phyloP scores from a whole-genome alignment of 2,888 invertebrate genomes.

The Agrotis exclamationis region DNA sequence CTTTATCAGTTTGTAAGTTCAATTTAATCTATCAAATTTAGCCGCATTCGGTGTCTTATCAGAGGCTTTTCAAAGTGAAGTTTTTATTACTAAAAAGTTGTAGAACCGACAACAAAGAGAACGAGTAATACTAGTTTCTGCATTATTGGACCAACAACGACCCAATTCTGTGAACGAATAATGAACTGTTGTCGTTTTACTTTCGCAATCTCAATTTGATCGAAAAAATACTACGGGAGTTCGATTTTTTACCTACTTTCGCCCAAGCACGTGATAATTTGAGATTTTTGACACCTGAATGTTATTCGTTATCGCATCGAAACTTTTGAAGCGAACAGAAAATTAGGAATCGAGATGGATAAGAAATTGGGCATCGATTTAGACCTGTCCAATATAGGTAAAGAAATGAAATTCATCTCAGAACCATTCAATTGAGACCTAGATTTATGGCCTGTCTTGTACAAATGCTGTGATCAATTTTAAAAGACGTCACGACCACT shows the following conservation, averaged over 20 bases:
- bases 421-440: constrained; percentile 37
- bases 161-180: constrained; percentile 69
- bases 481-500: constrained; percentile 12
- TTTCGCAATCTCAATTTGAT: constrained; percentile 67
- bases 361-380: constrained; percentile 30
- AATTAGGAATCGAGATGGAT: constrained; percentile 32
- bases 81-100: constrained; percentile 48
- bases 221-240: constrained; percentile 49
- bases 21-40: constrained; percentile 24
- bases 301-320: constrained; percentile 26
- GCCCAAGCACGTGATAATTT: constrained; percentile 20
- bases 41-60: constrained; percentile 39
- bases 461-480: constrained; percentile 26
- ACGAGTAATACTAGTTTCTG: constrained; percentile 72
- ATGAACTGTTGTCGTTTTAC: constrained; percentile 67
- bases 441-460: constrained; percentile 51
- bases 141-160: constrained; percentile 63
- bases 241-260: constrained; percentile 41
- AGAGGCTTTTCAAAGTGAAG: constrained; percentile 38
- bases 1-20: constrained; percentile 18
- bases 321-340: constrained; percentile 16
- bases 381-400: constrained; percentile 17
- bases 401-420: constrained; percentile 32
- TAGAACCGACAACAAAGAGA: constrained; percentile 53
- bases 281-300: constrained; percentile 31